phyloP scores from a whole-genome alignment of 2,888 invertebrate species.

The Byasa hedistus region DNA sequence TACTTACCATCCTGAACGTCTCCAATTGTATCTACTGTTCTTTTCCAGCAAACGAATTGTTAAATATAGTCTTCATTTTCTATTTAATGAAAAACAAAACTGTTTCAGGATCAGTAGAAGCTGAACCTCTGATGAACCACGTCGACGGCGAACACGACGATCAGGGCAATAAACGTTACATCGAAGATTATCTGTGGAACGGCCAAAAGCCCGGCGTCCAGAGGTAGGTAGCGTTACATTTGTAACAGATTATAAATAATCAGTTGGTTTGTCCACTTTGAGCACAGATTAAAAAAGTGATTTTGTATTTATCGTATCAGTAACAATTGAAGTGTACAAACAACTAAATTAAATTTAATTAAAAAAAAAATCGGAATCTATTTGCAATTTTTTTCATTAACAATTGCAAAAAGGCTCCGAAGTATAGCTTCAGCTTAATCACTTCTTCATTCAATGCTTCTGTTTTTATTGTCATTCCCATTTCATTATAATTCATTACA shows the following conservation, averaged over 20 bases:
- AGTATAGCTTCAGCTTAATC: constrained; percentile 33
- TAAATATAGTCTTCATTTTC: too few species aligned
- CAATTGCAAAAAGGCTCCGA: constrained; percentile 42
- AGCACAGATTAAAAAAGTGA: background rate
- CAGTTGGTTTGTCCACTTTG: constrained; percentile 24
- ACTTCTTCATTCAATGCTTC: constrained; percentile 31
- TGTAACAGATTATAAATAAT: constrained; percentile 10
- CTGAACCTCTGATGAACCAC: constrained; percentile 87
- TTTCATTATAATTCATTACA: constrained; percentile 54
- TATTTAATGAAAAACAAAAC: background rate
- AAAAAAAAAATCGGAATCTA: constrained; percentile 31
- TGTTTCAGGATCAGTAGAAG: constrained; percentile 82
- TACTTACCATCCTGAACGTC: too few species aligned
- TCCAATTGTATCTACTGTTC: too few species aligned
- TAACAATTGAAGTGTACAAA: constrained; percentile 34
- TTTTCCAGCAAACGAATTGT: too few species aligned
- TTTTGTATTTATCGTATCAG: background rate
- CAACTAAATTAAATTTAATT: constrained; percentile 19
- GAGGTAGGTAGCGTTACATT: constrained; percentile 51
- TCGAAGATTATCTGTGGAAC: constrained; percentile 75
- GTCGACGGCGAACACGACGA: constrained; percentile 78
- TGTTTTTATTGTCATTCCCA: constrained; percentile 39
- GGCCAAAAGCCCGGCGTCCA: constrained; percentile 74
- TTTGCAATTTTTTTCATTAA: constrained; percentile 32
- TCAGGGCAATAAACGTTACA: constrained; percentile 62